Evolutionary conservation across 1,140 invertebrate species (phyloP).

Genomic region (Galendromus occidentalis): DNA sequence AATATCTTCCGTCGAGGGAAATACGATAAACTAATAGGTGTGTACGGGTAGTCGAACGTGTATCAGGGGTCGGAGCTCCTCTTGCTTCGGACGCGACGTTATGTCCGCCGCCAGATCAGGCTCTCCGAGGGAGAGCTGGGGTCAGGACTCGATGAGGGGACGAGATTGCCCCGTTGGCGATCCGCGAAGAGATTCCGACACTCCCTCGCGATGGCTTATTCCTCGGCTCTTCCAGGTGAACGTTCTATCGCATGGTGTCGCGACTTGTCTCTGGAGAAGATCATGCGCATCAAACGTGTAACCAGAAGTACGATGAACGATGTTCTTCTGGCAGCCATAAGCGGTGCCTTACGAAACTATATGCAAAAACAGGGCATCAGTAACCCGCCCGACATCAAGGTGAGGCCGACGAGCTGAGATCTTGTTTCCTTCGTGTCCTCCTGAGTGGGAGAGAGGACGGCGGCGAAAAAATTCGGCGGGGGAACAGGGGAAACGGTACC

Average conservation of each 20-base stretch:
- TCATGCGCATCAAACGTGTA: conserved; percentile 31
- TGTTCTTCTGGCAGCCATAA: conserved; percentile 33
- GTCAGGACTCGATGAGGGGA: too few relatives aligned
- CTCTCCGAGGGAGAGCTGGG: too few relatives aligned
- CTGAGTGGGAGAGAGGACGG: background rate
- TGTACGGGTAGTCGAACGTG: background rate
- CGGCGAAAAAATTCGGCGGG: too few relatives aligned
- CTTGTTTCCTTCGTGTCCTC: conserved; percentile 15
- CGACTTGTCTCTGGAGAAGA: conserved; percentile 26
- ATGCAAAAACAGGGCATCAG: conserved; percentile 30
- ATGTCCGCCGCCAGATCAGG: too few relatives aligned
- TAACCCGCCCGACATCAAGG: conserved; percentile 34
- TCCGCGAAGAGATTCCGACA: conserved; percentile 24
- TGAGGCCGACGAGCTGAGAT: conserved; percentile 24
- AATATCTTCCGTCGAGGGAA: conserved; percentile 19
- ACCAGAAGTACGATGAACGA: conserved; percentile 36
- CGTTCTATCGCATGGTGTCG: conserved; percentile 32
- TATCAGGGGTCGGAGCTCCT: too few relatives aligned
- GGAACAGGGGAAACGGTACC: too few relatives aligned
- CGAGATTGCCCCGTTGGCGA: too few relatives aligned
- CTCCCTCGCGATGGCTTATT: conserved; percentile 22
- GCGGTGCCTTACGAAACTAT: conserved; percentile 33
- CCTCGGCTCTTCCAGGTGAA: conserved; percentile 20
- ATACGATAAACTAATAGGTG: conserved; percentile 9
- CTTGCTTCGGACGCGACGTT: too few relatives aligned